A percentile compares a stretch with the other conserved stretches of the same genome.
These are phyloP conservation scores for Nephrocerus scutellatus DNA, from an alignment of 2,888 invertebrate genomes.

Conservation along the genomic window DNA sequence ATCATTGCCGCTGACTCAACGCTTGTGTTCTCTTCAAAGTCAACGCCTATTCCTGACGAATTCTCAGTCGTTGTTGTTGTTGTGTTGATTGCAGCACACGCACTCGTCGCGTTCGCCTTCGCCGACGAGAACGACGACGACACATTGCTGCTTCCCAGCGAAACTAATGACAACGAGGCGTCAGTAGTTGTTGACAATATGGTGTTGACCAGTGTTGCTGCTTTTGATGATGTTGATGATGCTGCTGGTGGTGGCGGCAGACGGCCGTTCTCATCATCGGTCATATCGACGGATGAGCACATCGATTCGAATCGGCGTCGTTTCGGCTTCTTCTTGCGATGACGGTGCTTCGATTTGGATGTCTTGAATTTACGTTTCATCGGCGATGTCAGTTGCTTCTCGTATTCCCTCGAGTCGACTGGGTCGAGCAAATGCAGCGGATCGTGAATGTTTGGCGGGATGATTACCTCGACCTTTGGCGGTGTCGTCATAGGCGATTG, in stretches of 20 bases:
- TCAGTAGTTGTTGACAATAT: too few relatives aligned
- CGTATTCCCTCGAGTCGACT: slow-evolving; percentile 73
- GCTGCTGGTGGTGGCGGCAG: slow-evolving; percentile 49
- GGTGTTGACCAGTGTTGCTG: too few relatives aligned
- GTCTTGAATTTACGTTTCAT: slow-evolving; percentile 50
- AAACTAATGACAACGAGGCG: background rate
- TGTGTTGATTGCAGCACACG: slow-evolving; percentile 4
- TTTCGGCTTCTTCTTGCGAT: slow-evolving; percentile 57
- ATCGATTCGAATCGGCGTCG: slow-evolving; percentile 40
- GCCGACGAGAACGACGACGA: slow-evolving; percentile 9
- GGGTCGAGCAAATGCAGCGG: slow-evolving; percentile 80
- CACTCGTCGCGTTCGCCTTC: slow-evolving; percentile 14
- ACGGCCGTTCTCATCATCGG: slow-evolving; percentile 48
- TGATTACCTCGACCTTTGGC: slow-evolving; percentile 77
- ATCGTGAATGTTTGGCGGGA: slow-evolving; percentile 87
- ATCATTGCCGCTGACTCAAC: too few relatives aligned
- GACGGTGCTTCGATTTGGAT: slow-evolving; percentile 52
- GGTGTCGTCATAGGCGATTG: slow-evolving; percentile 55
- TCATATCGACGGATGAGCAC: slow-evolving; percentile 36
- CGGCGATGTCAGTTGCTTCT: slow-evolving; percentile 68
- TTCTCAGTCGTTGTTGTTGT: slow-evolving; percentile 7
- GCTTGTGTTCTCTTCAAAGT: too few relatives aligned
- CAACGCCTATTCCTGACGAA: too few relatives aligned
- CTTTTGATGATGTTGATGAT: background rate
- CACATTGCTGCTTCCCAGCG: slow-evolving; percentile 19